Percentiles rank a stretch among this genome's conserved stretches.
These are phyloP conservation scores for Chlorocebus sabaeus DNA, from an alignment of 2,113 vertebrate genomes.

Conservation along the genomic window DNA sequence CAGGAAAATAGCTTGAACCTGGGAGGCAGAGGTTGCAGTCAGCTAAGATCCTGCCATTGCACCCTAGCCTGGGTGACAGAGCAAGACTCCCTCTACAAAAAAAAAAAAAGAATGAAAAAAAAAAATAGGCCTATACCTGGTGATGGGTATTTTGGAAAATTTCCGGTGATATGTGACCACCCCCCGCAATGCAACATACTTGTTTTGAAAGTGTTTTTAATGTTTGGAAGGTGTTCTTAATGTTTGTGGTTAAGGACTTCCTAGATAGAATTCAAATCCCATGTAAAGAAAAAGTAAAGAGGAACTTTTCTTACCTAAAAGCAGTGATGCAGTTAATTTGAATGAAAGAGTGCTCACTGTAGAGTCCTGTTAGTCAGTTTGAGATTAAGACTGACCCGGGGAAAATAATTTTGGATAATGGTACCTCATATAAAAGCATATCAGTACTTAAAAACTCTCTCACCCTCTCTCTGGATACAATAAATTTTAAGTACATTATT, in stretches of 20 bases:
- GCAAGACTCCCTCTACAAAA: no score
- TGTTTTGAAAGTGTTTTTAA: not conserved
- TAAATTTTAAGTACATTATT: not conserved
- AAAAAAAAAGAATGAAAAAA: no score
- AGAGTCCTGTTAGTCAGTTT: not conserved
- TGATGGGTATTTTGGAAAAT: not conserved
- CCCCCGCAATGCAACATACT: rapidly evolving
- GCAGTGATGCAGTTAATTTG: not conserved
- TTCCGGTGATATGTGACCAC: not conserved
- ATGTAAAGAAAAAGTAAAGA: not conserved
- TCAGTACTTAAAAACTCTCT: not conserved
- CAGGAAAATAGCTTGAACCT: no score
- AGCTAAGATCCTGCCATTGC: no score
- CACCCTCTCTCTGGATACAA: not conserved
- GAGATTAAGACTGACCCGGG: not conserved
- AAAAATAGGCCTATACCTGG: not conserved
- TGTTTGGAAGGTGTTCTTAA: not conserved
- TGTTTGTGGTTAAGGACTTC: constrained; percentile 18
- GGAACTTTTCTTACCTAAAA: not conserved
- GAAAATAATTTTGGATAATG: not conserved
- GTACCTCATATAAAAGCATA: not conserved
- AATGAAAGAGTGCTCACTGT: not conserved
- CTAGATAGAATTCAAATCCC: not conserved
- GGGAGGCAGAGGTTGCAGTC: no score
- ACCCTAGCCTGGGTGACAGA: no score